These are phyloP conservation scores for Apamea sordens DNA, from an alignment of 2,888 invertebrate species.

Conservation along the genomic window DNA sequence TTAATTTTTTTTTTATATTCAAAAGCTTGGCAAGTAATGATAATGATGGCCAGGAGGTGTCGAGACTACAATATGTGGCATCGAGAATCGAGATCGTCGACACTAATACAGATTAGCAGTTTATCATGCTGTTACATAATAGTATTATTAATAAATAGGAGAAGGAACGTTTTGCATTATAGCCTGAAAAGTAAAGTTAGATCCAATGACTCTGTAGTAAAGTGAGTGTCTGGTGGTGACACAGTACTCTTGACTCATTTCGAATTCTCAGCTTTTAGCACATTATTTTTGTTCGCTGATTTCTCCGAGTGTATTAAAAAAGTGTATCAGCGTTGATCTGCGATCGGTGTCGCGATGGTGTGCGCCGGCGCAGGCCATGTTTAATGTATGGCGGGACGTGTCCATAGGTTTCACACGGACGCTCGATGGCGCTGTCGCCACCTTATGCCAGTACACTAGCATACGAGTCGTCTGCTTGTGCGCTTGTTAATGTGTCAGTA, in stretches of 20 bases:
- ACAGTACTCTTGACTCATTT: neutral
- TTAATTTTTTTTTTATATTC: too few species aligned
- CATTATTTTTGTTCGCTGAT: slow-evolving; percentile 28
- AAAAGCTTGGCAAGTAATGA: neutral
- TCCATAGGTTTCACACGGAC: slow-evolving; percentile 55
- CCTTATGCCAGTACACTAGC: neutral
- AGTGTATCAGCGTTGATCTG: slow-evolving; percentile 50
- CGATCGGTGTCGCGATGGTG: slow-evolving; percentile 41
- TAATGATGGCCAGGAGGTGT: neutral
- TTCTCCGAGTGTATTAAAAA: slow-evolving; percentile 35
- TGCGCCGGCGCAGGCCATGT: slow-evolving; percentile 52
- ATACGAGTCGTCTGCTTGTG: neutral
- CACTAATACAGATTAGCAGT: neutral
- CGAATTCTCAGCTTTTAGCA: slow-evolving; percentile 14
- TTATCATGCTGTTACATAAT: too few species aligned
- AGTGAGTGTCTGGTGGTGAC: neutral
- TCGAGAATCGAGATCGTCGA: neutral
- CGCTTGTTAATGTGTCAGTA: slow-evolving; percentile 4
- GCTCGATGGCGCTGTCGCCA: slow-evolving; percentile 27
- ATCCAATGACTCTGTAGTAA: neutral
- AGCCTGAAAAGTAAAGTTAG: neutral
- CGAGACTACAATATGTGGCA: neutral
- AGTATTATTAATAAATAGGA: neutral
- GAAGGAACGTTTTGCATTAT: neutral
- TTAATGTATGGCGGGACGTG: slow-evolving; percentile 55